Conservation (phyloP, 2,888 invertebrate genomes). For the Idaea straminata region DNA sequence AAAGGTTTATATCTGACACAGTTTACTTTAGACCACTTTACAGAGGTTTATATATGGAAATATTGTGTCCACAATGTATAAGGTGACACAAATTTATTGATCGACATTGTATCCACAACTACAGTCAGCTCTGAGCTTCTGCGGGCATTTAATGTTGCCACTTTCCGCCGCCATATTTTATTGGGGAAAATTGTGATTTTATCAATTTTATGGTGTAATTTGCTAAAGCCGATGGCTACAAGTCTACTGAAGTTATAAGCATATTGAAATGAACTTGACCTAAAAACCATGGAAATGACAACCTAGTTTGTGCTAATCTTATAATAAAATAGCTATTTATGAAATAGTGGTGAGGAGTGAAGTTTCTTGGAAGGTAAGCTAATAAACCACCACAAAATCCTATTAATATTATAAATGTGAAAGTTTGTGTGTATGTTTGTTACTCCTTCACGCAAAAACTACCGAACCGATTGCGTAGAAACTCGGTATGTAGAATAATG, state of each 20-base stretch:
- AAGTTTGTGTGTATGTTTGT: no score
- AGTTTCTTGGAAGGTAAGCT: no score
- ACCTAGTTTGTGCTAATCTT: no score
- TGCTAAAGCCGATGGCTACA: neutral
- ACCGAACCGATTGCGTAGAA: no score
- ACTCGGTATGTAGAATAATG: no score
- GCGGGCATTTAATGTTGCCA: neutral
- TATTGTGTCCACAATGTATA: neutral
- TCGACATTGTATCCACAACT: neutral
- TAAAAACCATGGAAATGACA: neutral
- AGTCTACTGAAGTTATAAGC: neutral
- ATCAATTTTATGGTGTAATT: slow-evolving; percentile 1
- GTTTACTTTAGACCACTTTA: no score
- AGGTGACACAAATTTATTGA: neutral
- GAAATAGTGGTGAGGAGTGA: no score
- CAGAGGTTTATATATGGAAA: neutral
- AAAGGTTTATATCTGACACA: no score
- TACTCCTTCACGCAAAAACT: no score
- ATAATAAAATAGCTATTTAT: no score
- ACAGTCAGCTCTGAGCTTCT: neutral
- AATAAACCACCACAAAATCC: no score
- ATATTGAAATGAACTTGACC: neutral
- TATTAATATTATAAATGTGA: no score
- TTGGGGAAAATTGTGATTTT: slow-evolving; percentile 1
- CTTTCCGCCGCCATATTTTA: neutral